Base-by-base conservation (phyloP, 2,888 invertebrate genomes). In the Tetragonisca angustula region DNA sequence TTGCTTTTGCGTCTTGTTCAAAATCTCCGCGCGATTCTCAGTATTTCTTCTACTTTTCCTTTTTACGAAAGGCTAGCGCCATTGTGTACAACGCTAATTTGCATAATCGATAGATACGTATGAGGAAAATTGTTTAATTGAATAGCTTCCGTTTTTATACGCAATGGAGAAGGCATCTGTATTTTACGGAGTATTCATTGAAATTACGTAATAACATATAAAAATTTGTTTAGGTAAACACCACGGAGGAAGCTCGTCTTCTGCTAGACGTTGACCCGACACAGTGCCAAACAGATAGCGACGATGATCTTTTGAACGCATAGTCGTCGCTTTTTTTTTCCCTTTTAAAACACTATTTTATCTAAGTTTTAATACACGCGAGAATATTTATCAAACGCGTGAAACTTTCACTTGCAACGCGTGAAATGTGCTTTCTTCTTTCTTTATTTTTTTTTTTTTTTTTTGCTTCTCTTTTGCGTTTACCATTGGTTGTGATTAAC, bases 161-260 rank as follows among this genome's bases (percentile, higher is more conserved):
- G 50, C 9, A 36, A 5, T 36, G 5, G 36, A 36, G n/a, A 56
- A n/a, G 13, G 5, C 5, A 13, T n/a, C 4, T 56, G 4, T n/a
- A 56, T 13, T 15, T 56, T 56, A 56, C n/a, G 5, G 56, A 56
- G 5, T 11, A n/a, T 24, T 59, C 15, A 5, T n/a, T 13, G 15
- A 59, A 59, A n/a, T 24, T 59, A 24, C 2, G 24, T 56, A n/a
- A 56, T n/a, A 56, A n/a, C 5, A 5, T n/a, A 13, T 64, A 21
- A 32, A 21, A 5, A 32, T 64, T 64, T 64, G 13, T 64, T 91
- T 88, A 93, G 93, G 91, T 93, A 6, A 90, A 93, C 68, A 93
- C 93, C 21, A 90, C 90, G 1, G 93, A 93, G 85, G 93, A 94
- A 80, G 93, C 93, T 75, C 90, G 91, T 54, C 89, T 93, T 68